A percentile compares a stretch with the other conserved stretches of the same genome.
These are phyloP conservation scores for Metallyticus violacea DNA, from an alignment of 2,888 invertebrate genomes.

Conservation along the genomic window DNA sequence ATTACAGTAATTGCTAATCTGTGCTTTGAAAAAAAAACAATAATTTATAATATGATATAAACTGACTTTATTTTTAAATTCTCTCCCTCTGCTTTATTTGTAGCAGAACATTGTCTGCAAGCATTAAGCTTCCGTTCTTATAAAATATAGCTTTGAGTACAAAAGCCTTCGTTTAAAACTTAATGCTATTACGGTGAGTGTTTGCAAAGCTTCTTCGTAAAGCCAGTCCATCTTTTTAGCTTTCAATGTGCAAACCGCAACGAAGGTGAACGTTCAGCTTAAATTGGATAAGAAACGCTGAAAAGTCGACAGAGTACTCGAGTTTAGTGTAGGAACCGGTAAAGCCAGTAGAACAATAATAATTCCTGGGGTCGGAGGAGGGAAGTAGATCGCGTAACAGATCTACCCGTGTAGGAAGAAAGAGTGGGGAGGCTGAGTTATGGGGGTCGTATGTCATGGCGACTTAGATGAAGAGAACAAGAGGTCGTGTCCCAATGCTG, in stretches of 20 bases:
- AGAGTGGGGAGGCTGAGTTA: neutral
- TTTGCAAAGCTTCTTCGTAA: too few relatives aligned
- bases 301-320: neutral
- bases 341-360: neutral
- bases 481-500: neutral
- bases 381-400: neutral
- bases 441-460: neutral
- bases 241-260: neutral
- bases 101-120: too few relatives aligned
- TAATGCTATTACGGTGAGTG: too few relatives aligned
- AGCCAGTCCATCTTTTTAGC: neutral
- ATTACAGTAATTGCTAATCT: too few relatives aligned
- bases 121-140: too few relatives aligned
- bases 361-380: neutral
- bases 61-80: too few relatives aligned
- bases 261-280: neutral
- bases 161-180: too few relatives aligned
- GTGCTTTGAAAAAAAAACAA: too few relatives aligned
- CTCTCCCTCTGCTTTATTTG: too few relatives aligned
- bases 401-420: neutral
- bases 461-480: neutral
- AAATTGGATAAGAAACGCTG: neutral
- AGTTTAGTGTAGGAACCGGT: neutral
- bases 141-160: too few relatives aligned
- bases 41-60: too few relatives aligned